Percentiles rank a stretch among this genome's conserved stretches.
Conservation (phyloP, 2,797 vertebrate species). For the Meriones psammophilus region DNA sequence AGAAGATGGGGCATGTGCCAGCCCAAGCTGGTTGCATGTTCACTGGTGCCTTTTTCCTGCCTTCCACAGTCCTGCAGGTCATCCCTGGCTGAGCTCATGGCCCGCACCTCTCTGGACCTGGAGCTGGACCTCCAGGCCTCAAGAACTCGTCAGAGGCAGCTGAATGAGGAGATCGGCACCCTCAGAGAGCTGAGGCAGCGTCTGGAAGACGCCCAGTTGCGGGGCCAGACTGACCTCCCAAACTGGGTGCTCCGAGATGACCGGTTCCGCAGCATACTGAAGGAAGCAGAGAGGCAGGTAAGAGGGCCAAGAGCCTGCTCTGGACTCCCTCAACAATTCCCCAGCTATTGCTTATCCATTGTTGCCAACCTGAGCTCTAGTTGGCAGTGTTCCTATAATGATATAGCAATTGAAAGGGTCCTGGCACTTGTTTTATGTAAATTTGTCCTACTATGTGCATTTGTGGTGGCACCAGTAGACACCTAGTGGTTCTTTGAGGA, state of each 20-base stretch:
- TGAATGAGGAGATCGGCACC: conserved; percentile 95
- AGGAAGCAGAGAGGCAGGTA: conserved; percentile 98
- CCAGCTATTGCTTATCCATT: not conserved
- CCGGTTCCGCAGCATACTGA: conserved; percentile 93
- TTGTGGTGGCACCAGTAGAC: too few species aligned
- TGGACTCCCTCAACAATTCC: not conserved
- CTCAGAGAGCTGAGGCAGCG: conserved; percentile 96
- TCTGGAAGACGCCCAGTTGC: conserved; percentile 94
- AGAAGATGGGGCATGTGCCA: not conserved
- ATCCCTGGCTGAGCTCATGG: conserved; percentile 96
- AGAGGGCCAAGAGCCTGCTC: not conserved
- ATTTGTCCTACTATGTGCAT: not conserved
- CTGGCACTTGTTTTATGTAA: not conserved
- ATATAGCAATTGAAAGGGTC: too few species aligned
- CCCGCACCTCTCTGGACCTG: conserved; percentile 98
- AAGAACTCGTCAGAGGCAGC: conserved; percentile 96
- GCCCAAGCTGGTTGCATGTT: not conserved
- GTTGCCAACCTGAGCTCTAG: not conserved
- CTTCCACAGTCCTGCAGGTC: conserved; percentile 94
- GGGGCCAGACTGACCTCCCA: conserved; percentile 92
- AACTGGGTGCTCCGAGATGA: conserved; percentile 97
- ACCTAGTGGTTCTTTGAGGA: not conserved
- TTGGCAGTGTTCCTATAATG: not conserved
- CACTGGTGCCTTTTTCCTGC: not conserved
- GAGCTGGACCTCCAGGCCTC: conserved; percentile 99